These are phyloP conservation scores for Poeciliopsis retropinna DNA, from an alignment of 2,113 vertebrate species.

Conservation along the genomic window DNA sequence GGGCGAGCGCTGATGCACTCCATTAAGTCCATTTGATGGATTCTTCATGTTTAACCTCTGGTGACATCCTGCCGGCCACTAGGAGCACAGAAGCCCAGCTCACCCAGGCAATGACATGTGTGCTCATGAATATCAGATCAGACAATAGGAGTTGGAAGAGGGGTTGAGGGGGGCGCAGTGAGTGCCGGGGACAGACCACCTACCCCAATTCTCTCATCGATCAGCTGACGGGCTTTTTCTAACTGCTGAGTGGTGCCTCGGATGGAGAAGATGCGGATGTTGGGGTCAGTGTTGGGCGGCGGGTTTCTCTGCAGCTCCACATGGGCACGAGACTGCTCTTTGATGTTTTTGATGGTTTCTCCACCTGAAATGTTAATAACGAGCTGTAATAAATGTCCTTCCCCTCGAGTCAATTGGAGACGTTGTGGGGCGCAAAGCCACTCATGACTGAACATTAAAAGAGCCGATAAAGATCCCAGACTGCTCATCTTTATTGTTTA, in stretches of 20 bases:
- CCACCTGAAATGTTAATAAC: slow-evolving; percentile 81
- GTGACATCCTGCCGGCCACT: slow-evolving; percentile 72
- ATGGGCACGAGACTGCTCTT: slow-evolving; percentile 96
- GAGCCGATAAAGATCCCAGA: background rate
- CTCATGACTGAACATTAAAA: background rate
- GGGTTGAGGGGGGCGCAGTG: background rate
- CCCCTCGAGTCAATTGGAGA: background rate
- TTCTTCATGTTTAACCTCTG: slow-evolving; percentile 79
- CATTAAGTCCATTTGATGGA: slow-evolving; percentile 82
- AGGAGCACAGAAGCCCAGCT: slow-evolving; percentile 51
- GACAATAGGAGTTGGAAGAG: slow-evolving; percentile 56
- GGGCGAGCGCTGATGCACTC: slow-evolving; percentile 71
- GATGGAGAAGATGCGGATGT: slow-evolving; percentile 94
- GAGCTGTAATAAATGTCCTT: background rate
- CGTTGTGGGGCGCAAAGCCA: background rate
- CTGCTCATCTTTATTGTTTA: too few relatives aligned
- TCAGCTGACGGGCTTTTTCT: slow-evolving; percentile 94
- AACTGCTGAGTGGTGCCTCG: slow-evolving; percentile 93
- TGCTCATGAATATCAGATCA: slow-evolving; percentile 74
- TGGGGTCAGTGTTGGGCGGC: slow-evolving; percentile 94
- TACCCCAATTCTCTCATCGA: slow-evolving; percentile 98
- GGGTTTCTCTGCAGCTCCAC: slow-evolving; percentile 98
- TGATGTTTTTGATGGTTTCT: slow-evolving; percentile 98
- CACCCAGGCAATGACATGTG: slow-evolving; percentile 68
- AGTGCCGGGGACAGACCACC: slow-evolving; percentile 68